A percentile compares a stretch with the other conserved stretches of the same genome.
Evolutionary conservation across 2,888 invertebrate genomes (phyloP).

Genomic region (Tiphia femorata): DNA sequence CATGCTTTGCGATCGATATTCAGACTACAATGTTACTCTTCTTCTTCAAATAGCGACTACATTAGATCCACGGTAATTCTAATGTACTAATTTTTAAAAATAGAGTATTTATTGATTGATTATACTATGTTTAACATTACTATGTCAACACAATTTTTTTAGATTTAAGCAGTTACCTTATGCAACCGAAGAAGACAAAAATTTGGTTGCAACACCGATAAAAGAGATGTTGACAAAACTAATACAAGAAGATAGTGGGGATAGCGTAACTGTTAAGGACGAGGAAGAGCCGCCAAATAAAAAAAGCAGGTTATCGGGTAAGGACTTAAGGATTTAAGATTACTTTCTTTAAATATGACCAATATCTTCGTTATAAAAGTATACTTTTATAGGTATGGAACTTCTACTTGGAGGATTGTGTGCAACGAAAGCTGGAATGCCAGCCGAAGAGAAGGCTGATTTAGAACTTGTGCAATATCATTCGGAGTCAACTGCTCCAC

Average conservation of each 20-base stretch:
- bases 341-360: neutral
- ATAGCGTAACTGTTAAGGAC: constrained; percentile 38
- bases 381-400: constrained; percentile 64
- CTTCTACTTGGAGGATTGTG: constrained; percentile 66
- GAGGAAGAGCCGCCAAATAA: constrained; percentile 58
- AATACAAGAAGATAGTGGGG: constrained; percentile 61
- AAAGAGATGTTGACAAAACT: constrained; percentile 66
- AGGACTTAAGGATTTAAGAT: constrained; percentile 7
- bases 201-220: constrained; percentile 61
- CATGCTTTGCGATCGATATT: constrained; percentile 65
- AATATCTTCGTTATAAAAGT: too few species aligned
- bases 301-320: constrained; percentile 66
- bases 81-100: neutral
- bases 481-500: constrained; percentile 67
- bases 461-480: constrained; percentile 70
- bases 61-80: constrained; percentile 67
- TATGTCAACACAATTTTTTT: constrained; percentile 3
- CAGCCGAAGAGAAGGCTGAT: constrained; percentile 67
- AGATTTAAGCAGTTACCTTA: constrained; percentile 70
- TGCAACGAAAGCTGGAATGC: constrained; percentile 61
- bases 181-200: constrained; percentile 67
- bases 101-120: too few species aligned
- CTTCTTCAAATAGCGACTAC: constrained; percentile 69
- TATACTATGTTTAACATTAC: too few species aligned
- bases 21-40: constrained; percentile 62